Percentiles rank a stretch among this genome's conserved stretches.
Conservation (phyloP, 2,113 vertebrate species). For the Varanus komodoensis region DNA sequence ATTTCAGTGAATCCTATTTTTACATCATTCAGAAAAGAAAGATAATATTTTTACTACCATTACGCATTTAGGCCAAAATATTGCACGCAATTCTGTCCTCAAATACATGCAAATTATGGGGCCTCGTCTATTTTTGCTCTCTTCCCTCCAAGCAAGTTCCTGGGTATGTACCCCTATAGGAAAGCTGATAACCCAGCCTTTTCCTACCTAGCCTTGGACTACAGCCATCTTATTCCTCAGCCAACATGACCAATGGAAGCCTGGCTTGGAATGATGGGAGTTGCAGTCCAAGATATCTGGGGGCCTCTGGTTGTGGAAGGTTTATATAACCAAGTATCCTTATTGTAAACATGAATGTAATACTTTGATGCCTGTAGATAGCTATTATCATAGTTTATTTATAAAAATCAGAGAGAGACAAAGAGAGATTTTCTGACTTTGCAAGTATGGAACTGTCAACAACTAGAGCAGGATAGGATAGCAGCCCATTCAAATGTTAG, state of each 20-base stretch:
- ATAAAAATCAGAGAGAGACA: not conserved
- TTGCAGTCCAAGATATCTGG: too few species aligned
- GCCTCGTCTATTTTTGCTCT: not conserved
- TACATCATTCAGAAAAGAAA: not conserved
- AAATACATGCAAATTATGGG: not conserved
- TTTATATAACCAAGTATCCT: not conserved
- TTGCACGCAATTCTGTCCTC: not conserved
- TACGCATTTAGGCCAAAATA: not conserved
- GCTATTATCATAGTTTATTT: not conserved
- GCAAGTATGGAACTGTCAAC: not conserved
- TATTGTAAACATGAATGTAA: not conserved
- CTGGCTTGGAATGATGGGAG: too few species aligned
- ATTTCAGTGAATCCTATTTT: not conserved
- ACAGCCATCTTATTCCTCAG: too few species aligned
- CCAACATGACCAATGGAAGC: too few species aligned
- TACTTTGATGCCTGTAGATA: not conserved
- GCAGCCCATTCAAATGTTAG: not conserved
- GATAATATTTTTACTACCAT: not conserved
- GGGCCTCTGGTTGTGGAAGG: too few species aligned
- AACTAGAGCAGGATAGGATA: too few species aligned
- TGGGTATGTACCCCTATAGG: not conserved
- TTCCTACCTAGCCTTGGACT: too few species aligned
- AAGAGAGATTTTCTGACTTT: not conserved
- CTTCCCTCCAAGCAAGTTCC: not conserved
- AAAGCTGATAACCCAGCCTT: not conserved